Evolutionary conservation across 2,797 vertebrate genomes (phyloP), one percentile per base, ranked within the genome.

Genomic region (Betta splendens): DNA sequence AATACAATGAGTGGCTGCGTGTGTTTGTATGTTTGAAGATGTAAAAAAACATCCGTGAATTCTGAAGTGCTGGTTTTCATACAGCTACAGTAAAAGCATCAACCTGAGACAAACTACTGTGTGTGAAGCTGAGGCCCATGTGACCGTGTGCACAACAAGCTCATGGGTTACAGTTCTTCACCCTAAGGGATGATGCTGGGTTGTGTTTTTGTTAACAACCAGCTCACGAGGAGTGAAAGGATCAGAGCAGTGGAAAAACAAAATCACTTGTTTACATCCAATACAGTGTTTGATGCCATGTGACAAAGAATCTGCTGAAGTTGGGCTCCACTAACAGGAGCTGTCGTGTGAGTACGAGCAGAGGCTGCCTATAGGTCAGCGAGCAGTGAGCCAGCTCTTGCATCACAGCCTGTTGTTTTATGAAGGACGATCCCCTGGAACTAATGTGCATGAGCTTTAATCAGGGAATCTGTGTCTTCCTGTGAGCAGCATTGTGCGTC

Each of bases 381-480:
- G 37, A 23, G 23, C 3, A 26, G 11, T n/a, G 10, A 65, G 56
- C 40, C 58, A 63, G 68, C 52, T 29, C 29, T 31, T 47, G 64
- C 57, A 45, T 66, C 64, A 45, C 28, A 39, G 65, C 52, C 52
- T 21, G 25, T 65, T 64, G 33, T 59, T 66, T 58, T 56, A 38
- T 50, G 33, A 9, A 5, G 18, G 65, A 43, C 28, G 37, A 36
- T 5, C 29, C 48, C 60, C 35, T 17, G n/a, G 40, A 79, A 69
- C 69, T 56, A 62, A 85, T 55, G 20, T 46, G 35, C 31, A 50
- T 57, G n/a, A 46, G 25, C 56, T 77, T 60, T 79, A 52, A 75
- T 77, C 52, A 71, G 49, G 22, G 16, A 31, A 52, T 46, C 20
- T 67, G 20, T 32, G 44, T 56, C 16, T 9, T 81, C 28, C 0